Conservation (phyloP, 2,888 invertebrate species). For the Boloria selene region DNA sequence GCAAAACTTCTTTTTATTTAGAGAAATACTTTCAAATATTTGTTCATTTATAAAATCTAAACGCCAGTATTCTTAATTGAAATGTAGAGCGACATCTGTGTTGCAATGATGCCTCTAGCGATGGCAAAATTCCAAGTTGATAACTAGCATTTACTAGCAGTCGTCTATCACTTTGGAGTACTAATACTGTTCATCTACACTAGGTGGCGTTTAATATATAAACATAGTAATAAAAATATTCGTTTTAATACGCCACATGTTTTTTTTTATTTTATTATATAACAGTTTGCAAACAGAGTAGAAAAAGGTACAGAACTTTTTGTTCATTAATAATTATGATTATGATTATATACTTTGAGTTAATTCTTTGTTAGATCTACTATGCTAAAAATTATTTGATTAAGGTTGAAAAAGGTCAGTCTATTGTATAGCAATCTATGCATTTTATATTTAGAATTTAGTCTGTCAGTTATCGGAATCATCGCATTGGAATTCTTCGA, state of each 20-base stretch:
- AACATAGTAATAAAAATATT: not conserved
- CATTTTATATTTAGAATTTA: slow-evolving; percentile 27
- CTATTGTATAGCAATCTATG: not conserved
- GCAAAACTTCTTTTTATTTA: too few relatives aligned
- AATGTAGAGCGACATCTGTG: slow-evolving; percentile 32
- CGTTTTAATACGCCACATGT: not conserved
- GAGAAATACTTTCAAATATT: too few relatives aligned
- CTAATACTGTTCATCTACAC: not conserved
- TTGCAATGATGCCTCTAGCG: slow-evolving; percentile 3
- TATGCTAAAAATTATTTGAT: not conserved
- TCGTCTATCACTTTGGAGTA: slow-evolving; percentile 7
- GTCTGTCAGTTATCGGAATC: slow-evolving; percentile 23
- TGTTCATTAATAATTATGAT: too few relatives aligned
- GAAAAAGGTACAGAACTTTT: too few relatives aligned
- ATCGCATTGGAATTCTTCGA: slow-evolving; percentile 33
- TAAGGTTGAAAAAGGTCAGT: not conserved
- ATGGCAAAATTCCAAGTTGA: slow-evolving; percentile 22
- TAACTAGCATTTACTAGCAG: not conserved
- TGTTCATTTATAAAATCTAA: too few relatives aligned
- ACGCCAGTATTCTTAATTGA: not conserved
- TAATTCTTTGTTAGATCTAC: too few relatives aligned
- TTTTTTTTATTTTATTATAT: too few relatives aligned
- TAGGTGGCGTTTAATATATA: slow-evolving; percentile 17
- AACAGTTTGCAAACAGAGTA: too few relatives aligned
- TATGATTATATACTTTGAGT: too few relatives aligned